These are phyloP conservation scores for Acipenser ruthenus DNA, from an alignment of 2,797 vertebrate species.

Conservation along the genomic window DNA sequence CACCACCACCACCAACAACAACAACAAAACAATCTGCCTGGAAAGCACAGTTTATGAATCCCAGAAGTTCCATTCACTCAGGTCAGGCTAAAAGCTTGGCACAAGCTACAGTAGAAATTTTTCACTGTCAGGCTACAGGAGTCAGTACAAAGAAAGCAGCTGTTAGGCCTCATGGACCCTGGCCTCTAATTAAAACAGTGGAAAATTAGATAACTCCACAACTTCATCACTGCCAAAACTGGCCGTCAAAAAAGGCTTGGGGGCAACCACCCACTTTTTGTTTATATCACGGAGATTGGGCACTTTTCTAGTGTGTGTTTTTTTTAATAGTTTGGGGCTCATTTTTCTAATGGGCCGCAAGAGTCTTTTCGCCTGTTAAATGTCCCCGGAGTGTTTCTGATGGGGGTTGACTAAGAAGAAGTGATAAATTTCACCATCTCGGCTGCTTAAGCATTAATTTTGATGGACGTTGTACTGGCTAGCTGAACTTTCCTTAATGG, in stretches of 20 bases:
- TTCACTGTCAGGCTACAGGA: slow-evolving; percentile 92
- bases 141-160: slow-evolving; percentile 86
- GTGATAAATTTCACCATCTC: slow-evolving; percentile 45
- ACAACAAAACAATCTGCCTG: slow-evolving; percentile 56
- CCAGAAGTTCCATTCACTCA: slow-evolving; percentile 56
- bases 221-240: slow-evolving; percentile 88
- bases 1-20: slow-evolving; percentile 50
- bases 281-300: slow-evolving; percentile 76
- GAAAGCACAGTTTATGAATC: slow-evolving; percentile 65
- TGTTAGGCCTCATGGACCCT: slow-evolving; percentile 83
- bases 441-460: slow-evolving; percentile 66
- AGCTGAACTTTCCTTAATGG: slow-evolving; percentile 23
- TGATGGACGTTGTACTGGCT: slow-evolving; percentile 60
- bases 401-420: slow-evolving; percentile 48
- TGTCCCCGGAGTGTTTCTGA: slow-evolving; percentile 53
- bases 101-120: slow-evolving; percentile 67
- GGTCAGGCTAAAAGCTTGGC: slow-evolving; percentile 81
- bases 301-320: slow-evolving; percentile 54
- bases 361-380: slow-evolving; percentile 43
- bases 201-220: slow-evolving; percentile 99
- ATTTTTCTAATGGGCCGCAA: slow-evolving; percentile 70
- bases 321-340: slow-evolving; percentile 65
- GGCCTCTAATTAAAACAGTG: slow-evolving; percentile 99
- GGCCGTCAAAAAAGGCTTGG: slow-evolving; percentile 73
- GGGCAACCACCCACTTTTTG: slow-evolving; percentile 88